Evolutionary conservation across 2,888 invertebrate species (phyloP), one percentile per base, ranked within the genome.

Genomic region (Augochlorella aurata): DNA sequence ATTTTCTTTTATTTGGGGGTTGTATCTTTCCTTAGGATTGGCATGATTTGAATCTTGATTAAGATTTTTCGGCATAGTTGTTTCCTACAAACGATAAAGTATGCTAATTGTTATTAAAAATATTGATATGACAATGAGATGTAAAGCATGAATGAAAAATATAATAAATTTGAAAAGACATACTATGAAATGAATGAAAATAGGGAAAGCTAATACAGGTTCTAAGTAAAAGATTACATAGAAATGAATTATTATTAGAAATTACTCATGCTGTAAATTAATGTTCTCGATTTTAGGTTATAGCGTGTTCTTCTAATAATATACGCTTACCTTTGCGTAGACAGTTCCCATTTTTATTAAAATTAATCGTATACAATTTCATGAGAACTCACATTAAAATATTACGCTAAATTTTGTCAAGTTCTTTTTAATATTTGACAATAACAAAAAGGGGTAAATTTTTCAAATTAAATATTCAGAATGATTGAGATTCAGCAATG

Each of bases 291-390:
- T 77, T 82, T 74, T 77, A 84, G 85, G 83, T 87, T 89, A 85
- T 89, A 90, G 65, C 21, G 54, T 73, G 71, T 72, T 21, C 65
- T 81, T 78, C 77, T 72, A 85, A 82, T 84, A 81, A 83, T 82
- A 76, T 75, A 61, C 24, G 47, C 58, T 21, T 79, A 94, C 94
- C 91, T 94, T 94, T 61, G 94, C 94, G 81, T 94, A 91, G 74
- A 94, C 94, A 73, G 91, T 93, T 79, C 94, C 94, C 94, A 94
- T 94, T 86, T 87, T 87, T 76, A 10, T 38, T n/a, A 47, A 47
- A 61, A 78, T 72, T 29, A 79, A 76, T 74, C 68, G 81, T 58
- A 38, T 38, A 29, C 16, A 8, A 38, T 71, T 73, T 2, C 8
- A 47, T 45, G 58, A 50, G 44, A 47, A 58, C 14, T 68, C 29